Evolutionary conservation across 2,888 invertebrate species (phyloP).

Genomic region (Acrobasis suavella): DNA sequence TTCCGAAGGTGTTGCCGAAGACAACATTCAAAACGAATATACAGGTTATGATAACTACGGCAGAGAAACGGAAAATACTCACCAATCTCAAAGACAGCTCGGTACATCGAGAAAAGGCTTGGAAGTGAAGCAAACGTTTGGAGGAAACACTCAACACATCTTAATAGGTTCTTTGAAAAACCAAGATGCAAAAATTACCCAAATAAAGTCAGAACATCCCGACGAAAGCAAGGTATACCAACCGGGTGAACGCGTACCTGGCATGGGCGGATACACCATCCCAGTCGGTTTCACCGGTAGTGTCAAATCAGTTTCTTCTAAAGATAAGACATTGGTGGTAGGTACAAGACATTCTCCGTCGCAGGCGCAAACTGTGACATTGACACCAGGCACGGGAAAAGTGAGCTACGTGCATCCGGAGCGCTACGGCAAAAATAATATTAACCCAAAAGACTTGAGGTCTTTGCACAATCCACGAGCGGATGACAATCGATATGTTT

Average conservation of each 20-base stretch:
- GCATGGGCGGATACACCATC: constrained; percentile 85
- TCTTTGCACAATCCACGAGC: constrained; percentile 59
- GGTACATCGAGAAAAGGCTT: constrained; percentile 57
- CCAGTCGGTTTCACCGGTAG: constrained; percentile 86
- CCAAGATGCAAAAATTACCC: constrained; percentile 84
- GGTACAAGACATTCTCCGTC: constrained; percentile 83
- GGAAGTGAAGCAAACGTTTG: constrained; percentile 73
- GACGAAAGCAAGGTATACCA: constrained; percentile 83
- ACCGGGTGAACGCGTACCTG: constrained; percentile 86
- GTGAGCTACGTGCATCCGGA: constrained; percentile 61
- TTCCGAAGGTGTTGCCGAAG: constrained; percentile 51
- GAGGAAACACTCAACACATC: constrained; percentile 84
- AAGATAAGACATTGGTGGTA: constrained; percentile 80
- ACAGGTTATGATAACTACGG: constrained; percentile 83
- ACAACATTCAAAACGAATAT: constrained; percentile 79
- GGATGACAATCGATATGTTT: constrained; percentile 86
- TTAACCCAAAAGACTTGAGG: constrained; percentile 63
- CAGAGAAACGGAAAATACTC: constrained; percentile 60
- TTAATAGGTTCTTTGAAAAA: constrained; percentile 82
- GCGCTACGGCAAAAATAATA: constrained; percentile 47
- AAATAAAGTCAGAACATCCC: constrained; percentile 77
- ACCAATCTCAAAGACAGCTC: constrained; percentile 54
- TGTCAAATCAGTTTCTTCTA: constrained; percentile 85
- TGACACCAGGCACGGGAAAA: constrained; percentile 76
- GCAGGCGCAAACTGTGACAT: constrained; percentile 85